Base-by-base conservation (phyloP, 2,113 vertebrate species). In the Mastomys natalensis region DNA sequence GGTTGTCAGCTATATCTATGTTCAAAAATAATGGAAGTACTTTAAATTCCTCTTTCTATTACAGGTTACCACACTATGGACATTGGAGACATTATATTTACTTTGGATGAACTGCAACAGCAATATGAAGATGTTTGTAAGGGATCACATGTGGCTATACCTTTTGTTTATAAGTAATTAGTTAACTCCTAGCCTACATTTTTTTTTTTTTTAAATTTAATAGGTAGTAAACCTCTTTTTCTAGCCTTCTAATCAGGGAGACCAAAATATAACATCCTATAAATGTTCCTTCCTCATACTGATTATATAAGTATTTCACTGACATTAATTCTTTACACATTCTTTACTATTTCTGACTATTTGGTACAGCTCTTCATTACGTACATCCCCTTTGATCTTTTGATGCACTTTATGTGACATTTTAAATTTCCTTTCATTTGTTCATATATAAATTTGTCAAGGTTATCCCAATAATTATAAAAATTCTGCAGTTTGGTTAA, bases 81-180 rank as follows among this genome's bases (percentile, higher is more conserved):
- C 91, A 89, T 98, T 77, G 91, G 93, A 5, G 85, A 98, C n/a
- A 66, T 98, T 76, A 1, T 98, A 87, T 92, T 94, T 91, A 17
- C 29, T 76, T 95, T 97, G 92, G 72, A 62, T 64, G 97, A 93
- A 37, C 60, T 97, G 7, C 77, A 87, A 43, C 72, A 88, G 80
- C 64, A 86, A 4, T 95, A 96, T 89, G 95, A 97, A 86, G 93
- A 96, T 45, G 9, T 95, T 89, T 84, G 97, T 98, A 97, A 97
- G 97, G 55, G 31, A 96, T 5, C 45, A 84, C 12, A 84, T 68
- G 2, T 89, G 89, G 53, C 48, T 84, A 21, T 89, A 87, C 5
- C 34, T 85, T 92, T 95, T 82, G 19, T 90, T 91, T 91, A 34
- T 82, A 94, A 89, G 17, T 88, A 68, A 40, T 76, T 45, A 76